phyloP scores from a whole-genome alignment of 2,797 vertebrate genomes.

The Podarcis lilfordi region DNA sequence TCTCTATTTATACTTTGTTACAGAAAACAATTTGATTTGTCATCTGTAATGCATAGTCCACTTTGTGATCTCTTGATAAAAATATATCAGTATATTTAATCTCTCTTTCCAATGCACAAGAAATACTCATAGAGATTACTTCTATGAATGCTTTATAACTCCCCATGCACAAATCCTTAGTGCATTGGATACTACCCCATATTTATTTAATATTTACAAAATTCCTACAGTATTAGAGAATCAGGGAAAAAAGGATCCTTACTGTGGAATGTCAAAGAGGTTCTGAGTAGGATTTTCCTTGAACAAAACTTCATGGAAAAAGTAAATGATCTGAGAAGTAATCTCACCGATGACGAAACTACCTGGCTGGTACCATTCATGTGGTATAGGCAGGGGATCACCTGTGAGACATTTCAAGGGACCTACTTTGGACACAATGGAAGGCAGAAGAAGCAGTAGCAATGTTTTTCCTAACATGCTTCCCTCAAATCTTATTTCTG shows the following conservation, averaged over 20 bases:
- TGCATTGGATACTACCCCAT: too few relatives aligned
- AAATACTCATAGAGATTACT: too few relatives aligned
- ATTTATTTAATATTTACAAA: too few relatives aligned
- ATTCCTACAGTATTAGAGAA: accelerated
- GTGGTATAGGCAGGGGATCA: not conserved
- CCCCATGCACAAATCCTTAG: not conserved
- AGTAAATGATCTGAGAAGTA: not conserved
- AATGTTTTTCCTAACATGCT: not conserved
- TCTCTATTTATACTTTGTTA: not conserved
- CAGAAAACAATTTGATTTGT: not conserved
- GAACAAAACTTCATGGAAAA: not conserved
- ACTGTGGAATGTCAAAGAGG: not conserved
- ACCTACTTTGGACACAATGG: not conserved
- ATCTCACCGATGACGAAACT: not conserved
- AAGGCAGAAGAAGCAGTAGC: not conserved
- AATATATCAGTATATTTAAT: too few relatives aligned
- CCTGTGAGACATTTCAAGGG: not conserved
- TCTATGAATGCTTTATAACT: not conserved
- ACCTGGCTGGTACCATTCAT: constrained; percentile 12
- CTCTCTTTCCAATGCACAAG: too few relatives aligned
- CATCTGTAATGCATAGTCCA: too few relatives aligned
- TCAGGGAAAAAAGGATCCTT: accelerated
- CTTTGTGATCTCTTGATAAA: too few relatives aligned
- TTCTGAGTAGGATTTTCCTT: not conserved
- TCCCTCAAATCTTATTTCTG: too few relatives aligned